Conservation (phyloP, 2,888 invertebrate species). For the Opisthograptis luteolata region DNA sequence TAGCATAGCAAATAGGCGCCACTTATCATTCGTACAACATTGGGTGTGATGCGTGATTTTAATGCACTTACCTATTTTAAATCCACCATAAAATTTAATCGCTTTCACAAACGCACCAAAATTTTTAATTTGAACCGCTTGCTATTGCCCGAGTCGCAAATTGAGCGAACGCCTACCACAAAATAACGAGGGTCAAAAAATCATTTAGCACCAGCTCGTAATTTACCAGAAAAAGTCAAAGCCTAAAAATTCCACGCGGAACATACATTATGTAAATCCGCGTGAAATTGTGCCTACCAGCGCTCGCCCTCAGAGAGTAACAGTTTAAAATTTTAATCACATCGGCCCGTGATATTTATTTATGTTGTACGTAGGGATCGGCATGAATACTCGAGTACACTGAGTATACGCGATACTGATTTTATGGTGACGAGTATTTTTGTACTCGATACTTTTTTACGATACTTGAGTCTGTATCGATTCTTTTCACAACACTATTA, state of each 20-base stretch:
- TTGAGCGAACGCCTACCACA: background rate
- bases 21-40: too few relatives aligned
- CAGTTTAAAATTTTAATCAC: conserved; percentile 39
- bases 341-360: conserved; percentile 29
- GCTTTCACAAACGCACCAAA: background rate
- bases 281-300: conserved; percentile 30
- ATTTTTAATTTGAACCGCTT: background rate
- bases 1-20: too few relatives aligned
- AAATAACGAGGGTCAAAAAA: conserved; percentile 25
- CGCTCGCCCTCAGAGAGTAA: conserved; percentile 24
- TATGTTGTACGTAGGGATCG: conserved; percentile 24
- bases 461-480: too few relatives aligned
- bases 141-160: background rate
- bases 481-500: too few relatives aligned
- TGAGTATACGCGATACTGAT: too few relatives aligned
- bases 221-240: conserved; percentile 31
- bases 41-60: too few relatives aligned
- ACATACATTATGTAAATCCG: conserved; percentile 38
- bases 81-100: too few relatives aligned
- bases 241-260: conserved; percentile 29
- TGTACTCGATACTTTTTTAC: too few relatives aligned
- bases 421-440: too few relatives aligned
- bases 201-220: conserved; percentile 23
- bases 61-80: too few relatives aligned
- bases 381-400: too few relatives aligned